Conservation (phyloP, 2,113 vertebrate genomes). For the Cyanocitta stelleri region DNA sequence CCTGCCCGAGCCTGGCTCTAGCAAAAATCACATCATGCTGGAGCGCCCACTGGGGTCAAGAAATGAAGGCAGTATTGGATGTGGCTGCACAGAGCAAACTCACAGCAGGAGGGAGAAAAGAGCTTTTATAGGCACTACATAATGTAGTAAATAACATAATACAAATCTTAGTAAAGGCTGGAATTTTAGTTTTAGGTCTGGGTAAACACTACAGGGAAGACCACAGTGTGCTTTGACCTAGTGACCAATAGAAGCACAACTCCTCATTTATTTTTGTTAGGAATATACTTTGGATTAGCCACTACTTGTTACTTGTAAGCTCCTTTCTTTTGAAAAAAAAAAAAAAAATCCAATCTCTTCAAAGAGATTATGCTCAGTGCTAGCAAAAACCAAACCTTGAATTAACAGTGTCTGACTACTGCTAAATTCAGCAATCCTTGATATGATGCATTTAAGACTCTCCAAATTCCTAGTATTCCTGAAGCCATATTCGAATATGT, state of each 20-base stretch:
- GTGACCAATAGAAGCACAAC: neutral
- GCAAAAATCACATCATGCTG: neutral
- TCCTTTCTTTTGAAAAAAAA: neutral
- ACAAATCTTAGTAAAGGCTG: neutral
- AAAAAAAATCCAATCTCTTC: neutral
- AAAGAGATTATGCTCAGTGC: neutral
- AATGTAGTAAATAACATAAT: neutral
- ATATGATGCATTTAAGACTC: neutral
- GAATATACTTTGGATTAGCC: neutral
- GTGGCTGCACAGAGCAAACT: neutral
- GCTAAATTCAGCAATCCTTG: neutral
- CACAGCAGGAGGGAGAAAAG: neutral
- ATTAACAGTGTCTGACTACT: neutral
- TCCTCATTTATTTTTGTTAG: neutral
- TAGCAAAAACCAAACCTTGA: neutral
- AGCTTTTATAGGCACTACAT: neutral
- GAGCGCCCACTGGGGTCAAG: neutral
- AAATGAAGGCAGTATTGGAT: neutral
- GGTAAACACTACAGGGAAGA: neutral
- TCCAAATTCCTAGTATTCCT: neutral
- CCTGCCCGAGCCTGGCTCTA: neutral
- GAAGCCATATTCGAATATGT: neutral
- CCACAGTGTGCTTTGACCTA: neutral
- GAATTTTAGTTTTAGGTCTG: neutral
- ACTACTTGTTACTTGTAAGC: neutral